Evolutionary conservation across 2,888 invertebrate genomes (phyloP).

Genomic region (Orchesella flavescens): DNA sequence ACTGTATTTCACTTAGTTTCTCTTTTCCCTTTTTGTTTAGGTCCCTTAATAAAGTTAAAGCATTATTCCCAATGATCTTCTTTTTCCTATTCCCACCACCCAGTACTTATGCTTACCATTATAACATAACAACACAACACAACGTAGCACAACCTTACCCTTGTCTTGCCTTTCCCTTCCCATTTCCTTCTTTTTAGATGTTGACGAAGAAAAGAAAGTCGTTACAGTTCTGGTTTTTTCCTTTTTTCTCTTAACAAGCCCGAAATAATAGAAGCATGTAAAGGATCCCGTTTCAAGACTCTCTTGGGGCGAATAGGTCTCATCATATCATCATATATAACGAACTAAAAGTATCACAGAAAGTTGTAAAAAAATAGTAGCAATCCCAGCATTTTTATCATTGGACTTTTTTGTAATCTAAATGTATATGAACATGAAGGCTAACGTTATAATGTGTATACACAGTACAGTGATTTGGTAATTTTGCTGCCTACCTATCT

Average conservation of each 20-base stretch:
- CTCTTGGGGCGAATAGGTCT: constrained; percentile 67
- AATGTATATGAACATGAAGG: neutral
- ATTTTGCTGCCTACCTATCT: neutral
- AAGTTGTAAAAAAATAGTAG: constrained; percentile 55
- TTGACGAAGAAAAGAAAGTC: neutral
- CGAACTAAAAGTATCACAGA: constrained; percentile 53
- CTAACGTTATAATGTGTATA: too few species aligned
- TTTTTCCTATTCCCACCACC: neutral
- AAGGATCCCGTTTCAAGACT: constrained; percentile 64
- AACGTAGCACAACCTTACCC: constrained; percentile 23
- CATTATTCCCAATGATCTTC: constrained; percentile 53
- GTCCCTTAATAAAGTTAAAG: constrained; percentile 32
- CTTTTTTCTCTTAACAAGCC: constrained; percentile 28
- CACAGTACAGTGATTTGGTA: too few species aligned
- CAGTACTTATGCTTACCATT: too few species aligned
- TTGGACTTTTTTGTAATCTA: neutral
- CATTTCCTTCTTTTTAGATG: neutral
- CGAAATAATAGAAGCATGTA: constrained; percentile 63
- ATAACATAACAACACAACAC: neutral
- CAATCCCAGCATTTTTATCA: constrained; percentile 37
- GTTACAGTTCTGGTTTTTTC: constrained; percentile 5
- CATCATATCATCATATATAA: constrained; percentile 66
- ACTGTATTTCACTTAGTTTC: neutral
- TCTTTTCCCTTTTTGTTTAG: constrained; percentile 1
- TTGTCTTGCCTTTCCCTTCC: constrained; percentile 3